These are phyloP conservation scores for Sinocyclocheilus rhinocerous DNA, from an alignment of 2,113 vertebrate species.

Conservation along the genomic window DNA sequence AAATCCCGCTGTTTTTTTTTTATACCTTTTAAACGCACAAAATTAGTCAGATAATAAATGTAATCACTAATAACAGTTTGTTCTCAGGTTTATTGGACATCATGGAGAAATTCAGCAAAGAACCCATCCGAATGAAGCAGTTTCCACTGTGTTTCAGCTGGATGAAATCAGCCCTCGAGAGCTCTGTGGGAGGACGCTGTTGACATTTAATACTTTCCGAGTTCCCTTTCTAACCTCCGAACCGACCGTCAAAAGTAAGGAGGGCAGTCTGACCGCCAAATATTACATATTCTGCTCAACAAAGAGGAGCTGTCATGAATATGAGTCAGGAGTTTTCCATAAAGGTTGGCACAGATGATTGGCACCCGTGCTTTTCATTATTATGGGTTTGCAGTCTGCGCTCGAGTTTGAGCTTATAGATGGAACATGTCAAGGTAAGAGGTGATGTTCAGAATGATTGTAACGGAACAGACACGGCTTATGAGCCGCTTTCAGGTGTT, in stretches of 20 bases:
- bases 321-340: slow-evolving; percentile 32
- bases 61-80: not conserved
- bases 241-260: not conserved
- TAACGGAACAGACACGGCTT: slow-evolving; percentile 56
- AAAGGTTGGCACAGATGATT: slow-evolving; percentile 42
- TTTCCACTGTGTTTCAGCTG: no score
- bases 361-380: slow-evolving; percentile 42
- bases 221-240: slow-evolving; percentile 1
- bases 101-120: no score
- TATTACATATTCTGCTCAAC: not conserved
- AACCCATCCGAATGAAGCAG: no score
- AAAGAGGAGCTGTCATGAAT: slow-evolving; percentile 37
- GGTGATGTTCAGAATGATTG: slow-evolving; percentile 62
- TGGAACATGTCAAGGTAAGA: slow-evolving; percentile 60
- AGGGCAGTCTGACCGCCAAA: not conserved
- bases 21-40: not conserved
- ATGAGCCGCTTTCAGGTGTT: slow-evolving; percentile 60
- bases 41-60: not conserved
- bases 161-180: not conserved
- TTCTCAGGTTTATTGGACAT: no score
- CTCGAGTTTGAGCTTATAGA: slow-evolving; percentile 9
- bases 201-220: slow-evolving; percentile 18
- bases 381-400: slow-evolving; percentile 12
- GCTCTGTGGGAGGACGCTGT: not conserved
- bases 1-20: not conserved